Evolutionary conservation across 2,113 vertebrate genomes (phyloP).

Genomic region (Hemiscyllium ocellatum): DNA sequence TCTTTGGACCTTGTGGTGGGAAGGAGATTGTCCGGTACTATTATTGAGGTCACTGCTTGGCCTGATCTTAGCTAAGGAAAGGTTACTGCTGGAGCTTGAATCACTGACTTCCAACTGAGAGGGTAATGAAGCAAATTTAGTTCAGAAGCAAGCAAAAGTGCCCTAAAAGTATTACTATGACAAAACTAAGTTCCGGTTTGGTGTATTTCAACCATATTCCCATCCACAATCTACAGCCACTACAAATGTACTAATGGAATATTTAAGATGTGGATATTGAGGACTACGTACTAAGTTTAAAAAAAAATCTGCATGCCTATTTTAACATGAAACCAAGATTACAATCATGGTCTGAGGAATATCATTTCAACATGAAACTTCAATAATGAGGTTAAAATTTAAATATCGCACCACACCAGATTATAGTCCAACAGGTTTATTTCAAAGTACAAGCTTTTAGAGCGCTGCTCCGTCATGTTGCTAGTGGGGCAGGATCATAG

Average conservation of each 20-base stretch:
- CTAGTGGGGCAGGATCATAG: no score
- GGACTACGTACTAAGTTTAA: neutral
- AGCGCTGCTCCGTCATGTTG: no score
- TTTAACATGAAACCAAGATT: neutral
- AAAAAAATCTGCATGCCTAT: neutral
- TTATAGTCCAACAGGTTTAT: no score
- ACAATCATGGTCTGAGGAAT: neutral
- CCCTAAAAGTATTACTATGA: neutral
- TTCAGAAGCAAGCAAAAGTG: neutral
- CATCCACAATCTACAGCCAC: neutral
- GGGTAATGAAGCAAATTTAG: constrained; percentile 32
- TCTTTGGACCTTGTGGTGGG: constrained; percentile 87
- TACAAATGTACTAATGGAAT: neutral
- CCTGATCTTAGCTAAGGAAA: constrained; percentile 83
- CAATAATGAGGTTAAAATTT: neutral
- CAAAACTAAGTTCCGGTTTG: neutral
- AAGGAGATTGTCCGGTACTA: constrained; percentile 81
- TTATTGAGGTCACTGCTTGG: constrained; percentile 88
- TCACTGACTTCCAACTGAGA: constrained; percentile 81
- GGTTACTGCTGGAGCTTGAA: constrained; percentile 89
- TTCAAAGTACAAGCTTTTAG: no score
- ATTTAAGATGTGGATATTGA: neutral
- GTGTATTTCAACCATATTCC: neutral
- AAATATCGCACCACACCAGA: no score
- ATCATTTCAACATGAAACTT: neutral